A percentile compares a stretch with the other conserved stretches of the same genome.
phyloP scores from a whole-genome alignment of 2,797 vertebrate species.

The Cercopithecus hamlyni region DNA sequence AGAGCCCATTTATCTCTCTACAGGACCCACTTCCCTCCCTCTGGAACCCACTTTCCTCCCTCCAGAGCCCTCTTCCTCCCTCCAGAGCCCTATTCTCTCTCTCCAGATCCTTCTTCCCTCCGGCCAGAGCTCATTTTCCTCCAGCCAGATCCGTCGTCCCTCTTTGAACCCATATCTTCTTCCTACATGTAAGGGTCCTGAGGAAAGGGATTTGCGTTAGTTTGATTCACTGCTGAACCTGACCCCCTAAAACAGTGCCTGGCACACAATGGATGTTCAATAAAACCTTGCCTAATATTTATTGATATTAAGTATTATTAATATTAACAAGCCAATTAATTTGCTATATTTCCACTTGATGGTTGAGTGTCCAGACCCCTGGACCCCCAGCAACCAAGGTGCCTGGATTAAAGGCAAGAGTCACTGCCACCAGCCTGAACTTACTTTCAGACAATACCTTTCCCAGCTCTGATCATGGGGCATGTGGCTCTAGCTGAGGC shows the following conservation, averaged over 20 bases:
- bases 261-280: background rate
- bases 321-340: background rate
- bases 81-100: too few species aligned
- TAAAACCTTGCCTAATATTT: background rate
- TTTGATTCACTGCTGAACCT: background rate
- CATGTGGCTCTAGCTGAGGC: background rate
- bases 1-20: accelerated
- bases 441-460: background rate
- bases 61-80: too few species aligned
- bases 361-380: background rate
- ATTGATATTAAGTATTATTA: background rate
- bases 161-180: too few species aligned
- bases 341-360: background rate
- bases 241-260: background rate
- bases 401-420: background rate
- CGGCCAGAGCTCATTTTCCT: background rate
- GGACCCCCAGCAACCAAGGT: background rate
- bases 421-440: background rate
- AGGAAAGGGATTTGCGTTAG: background rate
- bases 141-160: accelerated
- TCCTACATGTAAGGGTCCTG: too few species aligned
- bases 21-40: accelerated
- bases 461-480: background rate
- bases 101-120: too few species aligned
- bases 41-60: accelerated